These are phyloP conservation scores for Scelioninae gen. 2 DNA, from an alignment of 2,888 invertebrate genomes.

Conservation along the genomic window DNA sequence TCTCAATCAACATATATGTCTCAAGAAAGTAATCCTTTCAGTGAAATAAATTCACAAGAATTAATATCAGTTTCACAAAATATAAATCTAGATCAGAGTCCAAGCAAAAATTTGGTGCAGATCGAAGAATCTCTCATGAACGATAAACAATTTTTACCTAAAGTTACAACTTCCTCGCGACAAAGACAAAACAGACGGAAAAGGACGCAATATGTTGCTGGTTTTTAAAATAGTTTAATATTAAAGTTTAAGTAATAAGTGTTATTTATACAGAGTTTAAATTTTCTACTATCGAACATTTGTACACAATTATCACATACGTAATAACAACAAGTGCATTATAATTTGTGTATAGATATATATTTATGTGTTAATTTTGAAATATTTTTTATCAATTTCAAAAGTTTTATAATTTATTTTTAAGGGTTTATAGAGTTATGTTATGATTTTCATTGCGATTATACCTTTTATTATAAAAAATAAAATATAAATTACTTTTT, in stretches of 20 bases:
- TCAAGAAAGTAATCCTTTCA: constrained; percentile 49
- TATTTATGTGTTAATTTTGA: too few relatives aligned
- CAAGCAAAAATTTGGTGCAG: not conserved
- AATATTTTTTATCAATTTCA: too few relatives aligned
- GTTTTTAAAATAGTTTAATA: constrained; percentile 59
- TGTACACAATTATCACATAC: too few relatives aligned
- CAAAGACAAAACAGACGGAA: constrained; percentile 57
- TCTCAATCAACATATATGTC: constrained; percentile 28
- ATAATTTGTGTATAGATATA: too few relatives aligned
- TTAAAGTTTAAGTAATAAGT: not conserved
- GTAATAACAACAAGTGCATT: too few relatives aligned
- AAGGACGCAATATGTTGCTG: constrained; percentile 61
- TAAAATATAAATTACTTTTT: not conserved
- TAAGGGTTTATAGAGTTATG: not conserved
- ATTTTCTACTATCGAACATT: constrained; percentile 16
- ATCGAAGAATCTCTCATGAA: constrained; percentile 52
- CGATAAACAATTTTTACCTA: constrained; percentile 65
- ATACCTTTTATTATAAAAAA: not conserved
- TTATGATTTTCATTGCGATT: not conserved
- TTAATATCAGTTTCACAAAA: constrained; percentile 65
- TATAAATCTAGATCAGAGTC: not conserved
- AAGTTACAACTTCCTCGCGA: constrained; percentile 62
- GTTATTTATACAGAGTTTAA: constrained; percentile 36
- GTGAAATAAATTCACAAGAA: constrained; percentile 66
- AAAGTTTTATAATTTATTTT: not conserved